Evolutionary conservation across 2,888 invertebrate species (phyloP).

Genomic region (Orchesella flavescens): DNA sequence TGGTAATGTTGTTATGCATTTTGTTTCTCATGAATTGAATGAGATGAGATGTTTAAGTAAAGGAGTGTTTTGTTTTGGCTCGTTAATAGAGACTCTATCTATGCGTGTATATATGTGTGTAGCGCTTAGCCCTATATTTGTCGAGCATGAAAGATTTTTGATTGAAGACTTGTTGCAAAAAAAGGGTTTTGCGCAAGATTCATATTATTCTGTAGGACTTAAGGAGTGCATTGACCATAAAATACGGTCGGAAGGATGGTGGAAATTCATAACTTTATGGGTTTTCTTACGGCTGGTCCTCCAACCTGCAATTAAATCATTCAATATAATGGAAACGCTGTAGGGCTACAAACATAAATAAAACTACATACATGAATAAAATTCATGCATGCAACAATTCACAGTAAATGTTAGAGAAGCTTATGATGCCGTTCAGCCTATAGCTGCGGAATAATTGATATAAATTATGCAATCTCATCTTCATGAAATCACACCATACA

Average conservation of each 20-base stretch:
- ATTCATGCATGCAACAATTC: background rate
- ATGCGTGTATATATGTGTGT: no score
- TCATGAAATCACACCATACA: background rate
- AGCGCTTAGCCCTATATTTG: no score
- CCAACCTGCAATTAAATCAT: no score
- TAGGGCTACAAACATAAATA: background rate
- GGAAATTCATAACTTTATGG: background rate
- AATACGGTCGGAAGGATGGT: constrained; percentile 27
- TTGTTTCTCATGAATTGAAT: no score
- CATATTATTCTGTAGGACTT: background rate
- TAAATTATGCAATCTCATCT: background rate
- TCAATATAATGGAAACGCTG: no score
- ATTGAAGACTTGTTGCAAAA: background rate
- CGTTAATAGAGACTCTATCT: constrained; percentile 24
- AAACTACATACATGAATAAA: background rate
- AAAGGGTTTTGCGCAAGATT: background rate
- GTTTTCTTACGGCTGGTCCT: no score
- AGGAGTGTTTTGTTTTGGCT: constrained; percentile 36
- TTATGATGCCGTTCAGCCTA: no score
- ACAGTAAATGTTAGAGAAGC: constrained; percentile 2
- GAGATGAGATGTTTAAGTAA: no score
- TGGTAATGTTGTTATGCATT: no score
- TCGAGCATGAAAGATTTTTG: background rate
- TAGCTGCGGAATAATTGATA: background rate
- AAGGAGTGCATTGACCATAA: constrained; percentile 1